Conservation (phyloP, 2,113 vertebrate genomes). For the Petrocephalus zakoni region DNA sequence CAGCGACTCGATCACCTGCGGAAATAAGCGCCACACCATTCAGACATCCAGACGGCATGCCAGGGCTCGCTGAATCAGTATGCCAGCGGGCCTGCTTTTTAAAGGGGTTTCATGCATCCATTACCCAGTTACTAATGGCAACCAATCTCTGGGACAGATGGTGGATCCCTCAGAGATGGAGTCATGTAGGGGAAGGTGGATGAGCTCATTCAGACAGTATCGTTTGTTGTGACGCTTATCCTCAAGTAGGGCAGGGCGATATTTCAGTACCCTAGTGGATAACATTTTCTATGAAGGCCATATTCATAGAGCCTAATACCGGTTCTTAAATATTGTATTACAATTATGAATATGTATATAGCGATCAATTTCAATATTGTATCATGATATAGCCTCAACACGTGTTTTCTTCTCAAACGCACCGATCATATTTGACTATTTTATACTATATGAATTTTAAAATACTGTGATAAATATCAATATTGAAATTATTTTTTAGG, state of each 20-base stretch:
- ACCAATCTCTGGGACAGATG: background rate
- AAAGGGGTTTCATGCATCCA: background rate
- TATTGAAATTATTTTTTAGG: background rate
- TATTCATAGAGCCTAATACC: no score
- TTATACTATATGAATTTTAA: background rate
- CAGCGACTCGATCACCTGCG: conserved; percentile 87
- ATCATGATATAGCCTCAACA: background rate
- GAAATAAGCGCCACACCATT: background rate
- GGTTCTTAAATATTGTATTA: background rate
- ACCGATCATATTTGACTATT: background rate
- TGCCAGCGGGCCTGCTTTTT: background rate
- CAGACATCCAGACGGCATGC: background rate
- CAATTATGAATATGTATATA: background rate
- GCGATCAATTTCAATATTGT: background rate
- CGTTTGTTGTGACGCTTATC: background rate
- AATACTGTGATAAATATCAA: background rate
- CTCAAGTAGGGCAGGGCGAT: background rate
- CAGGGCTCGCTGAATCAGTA: background rate
- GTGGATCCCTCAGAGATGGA: background rate
- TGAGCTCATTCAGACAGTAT: background rate
- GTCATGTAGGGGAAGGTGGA: background rate
- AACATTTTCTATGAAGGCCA: no score
- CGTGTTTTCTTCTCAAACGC: background rate
- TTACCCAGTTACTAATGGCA: background rate
- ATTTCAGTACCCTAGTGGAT: background rate